phyloP scores from a whole-genome alignment of 1,140 invertebrate species.

The Conus betulinus region DNA sequence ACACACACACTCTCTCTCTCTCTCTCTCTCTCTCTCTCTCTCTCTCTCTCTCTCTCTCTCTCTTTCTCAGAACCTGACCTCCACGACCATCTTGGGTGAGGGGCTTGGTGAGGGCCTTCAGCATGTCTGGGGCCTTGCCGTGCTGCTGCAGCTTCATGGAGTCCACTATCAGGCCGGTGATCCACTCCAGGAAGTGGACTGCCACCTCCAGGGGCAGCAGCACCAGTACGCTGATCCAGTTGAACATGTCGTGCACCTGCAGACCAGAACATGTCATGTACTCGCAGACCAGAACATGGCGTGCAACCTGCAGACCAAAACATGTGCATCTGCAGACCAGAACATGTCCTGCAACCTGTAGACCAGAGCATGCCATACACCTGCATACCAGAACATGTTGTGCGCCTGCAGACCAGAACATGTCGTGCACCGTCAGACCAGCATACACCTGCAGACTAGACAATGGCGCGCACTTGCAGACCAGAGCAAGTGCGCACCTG shows the following conservation, averaged over 20 bases:
- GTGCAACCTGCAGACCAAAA: too few species aligned
- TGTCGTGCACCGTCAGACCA: too few species aligned
- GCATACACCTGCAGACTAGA: too few species aligned
- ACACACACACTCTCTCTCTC: conserved; percentile 68
- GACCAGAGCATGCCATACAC: too few species aligned
- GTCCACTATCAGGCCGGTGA: conserved; percentile 72
- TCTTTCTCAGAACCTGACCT: conserved; percentile 59
- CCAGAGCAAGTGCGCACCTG: too few species aligned
- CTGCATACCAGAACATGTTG: too few species aligned
- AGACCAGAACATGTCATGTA: too few species aligned
- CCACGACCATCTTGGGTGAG: conserved; percentile 75
- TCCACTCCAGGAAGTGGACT: conserved; percentile 71
- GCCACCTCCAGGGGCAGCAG: conserved; percentile 77
- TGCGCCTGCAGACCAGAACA: too few species aligned
- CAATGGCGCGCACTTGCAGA: too few species aligned
- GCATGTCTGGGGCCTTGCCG: conserved; percentile 65
- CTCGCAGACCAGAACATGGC: too few species aligned
- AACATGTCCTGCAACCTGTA: too few species aligned
- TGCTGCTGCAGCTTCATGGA: conserved; percentile 37
- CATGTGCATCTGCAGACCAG: too few species aligned
- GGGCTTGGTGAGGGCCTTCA: conserved; percentile 77
- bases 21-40: not conserved
- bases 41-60: not conserved
- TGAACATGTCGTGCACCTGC: conserved; percentile 80
- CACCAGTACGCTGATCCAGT: conserved; percentile 78